phyloP scores from a whole-genome alignment of 2,113 vertebrate species.

The Pantherophis guttatus region DNA sequence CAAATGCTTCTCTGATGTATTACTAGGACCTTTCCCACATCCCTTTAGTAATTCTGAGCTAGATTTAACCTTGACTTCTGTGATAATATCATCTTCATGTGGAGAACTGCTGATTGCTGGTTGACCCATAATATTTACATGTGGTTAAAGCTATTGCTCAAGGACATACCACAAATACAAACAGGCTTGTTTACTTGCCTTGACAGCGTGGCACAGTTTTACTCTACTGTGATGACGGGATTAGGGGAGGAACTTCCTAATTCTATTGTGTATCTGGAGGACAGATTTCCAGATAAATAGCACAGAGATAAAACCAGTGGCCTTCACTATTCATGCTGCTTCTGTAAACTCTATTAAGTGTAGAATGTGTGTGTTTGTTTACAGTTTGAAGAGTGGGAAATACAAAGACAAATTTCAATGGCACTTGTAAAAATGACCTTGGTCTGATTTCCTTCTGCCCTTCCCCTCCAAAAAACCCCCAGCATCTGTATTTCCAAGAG shows the following conservation, averaged over 20 bases:
- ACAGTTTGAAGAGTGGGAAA: background rate
- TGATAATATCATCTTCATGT: background rate
- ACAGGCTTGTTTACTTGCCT: background rate
- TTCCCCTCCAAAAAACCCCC: too few relatives aligned
- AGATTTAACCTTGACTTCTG: background rate
- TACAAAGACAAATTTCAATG: background rate
- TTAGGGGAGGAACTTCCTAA: background rate
- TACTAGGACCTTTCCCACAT: background rate
- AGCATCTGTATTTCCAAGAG: background rate
- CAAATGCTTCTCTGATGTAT: background rate
- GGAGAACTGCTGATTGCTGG: background rate
- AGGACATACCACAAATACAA: background rate
- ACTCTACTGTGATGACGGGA: background rate
- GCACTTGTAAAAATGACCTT: background rate
- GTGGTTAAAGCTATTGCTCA: background rate
- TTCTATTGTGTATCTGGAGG: background rate
- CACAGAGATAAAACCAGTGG: background rate
- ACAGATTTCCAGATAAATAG: background rate
- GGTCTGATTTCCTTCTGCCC: background rate
- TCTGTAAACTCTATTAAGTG: background rate
- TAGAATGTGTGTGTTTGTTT: background rate
- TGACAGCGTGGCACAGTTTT: background rate
- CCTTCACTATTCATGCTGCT: background rate
- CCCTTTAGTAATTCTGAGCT: background rate
- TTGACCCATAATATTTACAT: background rate